phyloP scores from a whole-genome alignment of 2,113 vertebrate species.

The Hippoglossus stenolepis region DNA sequence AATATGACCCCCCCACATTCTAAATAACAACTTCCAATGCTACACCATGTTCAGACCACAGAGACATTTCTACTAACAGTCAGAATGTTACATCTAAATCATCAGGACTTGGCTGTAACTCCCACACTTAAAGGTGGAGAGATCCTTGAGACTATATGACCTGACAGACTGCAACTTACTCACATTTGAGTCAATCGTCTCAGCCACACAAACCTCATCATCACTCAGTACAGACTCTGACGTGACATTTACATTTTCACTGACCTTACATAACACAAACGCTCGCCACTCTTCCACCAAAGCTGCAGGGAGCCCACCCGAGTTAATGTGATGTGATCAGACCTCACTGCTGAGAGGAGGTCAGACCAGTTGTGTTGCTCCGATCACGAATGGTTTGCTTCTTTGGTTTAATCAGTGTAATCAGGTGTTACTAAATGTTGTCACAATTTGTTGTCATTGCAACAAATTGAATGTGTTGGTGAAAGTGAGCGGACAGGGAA shows the following conservation, averaged over 20 bases:
- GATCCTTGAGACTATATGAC: too few species aligned
- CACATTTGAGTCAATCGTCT: not conserved
- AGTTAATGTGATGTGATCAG: not conserved
- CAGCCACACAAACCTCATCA: not conserved
- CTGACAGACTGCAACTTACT: too few species aligned
- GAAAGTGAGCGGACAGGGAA: not conserved
- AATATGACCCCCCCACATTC: too few species aligned
- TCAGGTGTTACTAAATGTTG: not conserved
- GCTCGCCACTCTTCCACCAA: not conserved
- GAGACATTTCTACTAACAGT: too few species aligned
- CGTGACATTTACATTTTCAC: conserved; percentile 5
- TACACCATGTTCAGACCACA: too few species aligned
- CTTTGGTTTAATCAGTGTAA: not conserved
- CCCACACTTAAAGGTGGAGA: too few species aligned
- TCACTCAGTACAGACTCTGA: not conserved
- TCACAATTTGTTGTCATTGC: not conserved
- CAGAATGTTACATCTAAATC: too few species aligned
- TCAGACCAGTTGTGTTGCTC: not conserved
- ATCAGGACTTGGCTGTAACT: too few species aligned
- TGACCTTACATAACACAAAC: conserved; percentile 17
- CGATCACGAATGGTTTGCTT: not conserved
- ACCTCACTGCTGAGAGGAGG: too few species aligned
- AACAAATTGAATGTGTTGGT: not conserved
- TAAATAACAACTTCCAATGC: too few species aligned
- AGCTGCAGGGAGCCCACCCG: not conserved